Evolutionary conservation across 2,797 vertebrate species (phyloP), one percentile per base, ranked within the genome.

Genomic region (Huso huso): DNA sequence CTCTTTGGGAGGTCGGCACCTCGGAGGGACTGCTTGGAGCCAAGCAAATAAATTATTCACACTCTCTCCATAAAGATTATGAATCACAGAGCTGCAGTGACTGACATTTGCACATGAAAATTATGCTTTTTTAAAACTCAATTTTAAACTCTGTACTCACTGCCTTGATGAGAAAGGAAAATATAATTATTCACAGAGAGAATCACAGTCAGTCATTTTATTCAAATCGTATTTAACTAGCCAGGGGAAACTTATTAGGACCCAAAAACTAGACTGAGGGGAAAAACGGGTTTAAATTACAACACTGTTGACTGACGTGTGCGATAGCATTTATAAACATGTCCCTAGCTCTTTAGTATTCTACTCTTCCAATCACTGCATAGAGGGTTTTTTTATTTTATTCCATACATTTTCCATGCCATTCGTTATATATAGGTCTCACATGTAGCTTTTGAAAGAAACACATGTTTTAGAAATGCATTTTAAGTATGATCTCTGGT

Each of bases 81-180:
- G 52, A 55, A 55, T 55, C n/a, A n/a, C 52, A 8, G 8, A 12
- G 52, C 52, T 12, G 52, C 52, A 55, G 52, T n/a, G 52, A n/a
- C n/a, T 55, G 52, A n/a, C 52, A 55, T 55, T 55, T 55, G 52
- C 52, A 55, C 52, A n/a, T n/a, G n/a, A n/a, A 55, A n/a, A 55
- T 55, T 9, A 55, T n/a, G n/a, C 9, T n/a, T 55, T 55, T n/a
- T 9, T 55, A 37, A 37, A 55, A n/a, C 52, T n/a, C 52, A 3
- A n/a, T 55, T 55, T 55, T 55, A 55, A 55, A 55, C 52, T 10
- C 52, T 53, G 52, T 53, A 8, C 52, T 18, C 52, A 10, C 9
- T 55, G 52, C 9, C 52, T 55, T 55, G 52, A 55, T 55, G 52
- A 55, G 52, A 9, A 55, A 10, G n/a, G n/a, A 55, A 55, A 55